Evolutionary conservation across 2,797 vertebrate genomes (phyloP).

Genomic region (Argya squamiceps): DNA sequence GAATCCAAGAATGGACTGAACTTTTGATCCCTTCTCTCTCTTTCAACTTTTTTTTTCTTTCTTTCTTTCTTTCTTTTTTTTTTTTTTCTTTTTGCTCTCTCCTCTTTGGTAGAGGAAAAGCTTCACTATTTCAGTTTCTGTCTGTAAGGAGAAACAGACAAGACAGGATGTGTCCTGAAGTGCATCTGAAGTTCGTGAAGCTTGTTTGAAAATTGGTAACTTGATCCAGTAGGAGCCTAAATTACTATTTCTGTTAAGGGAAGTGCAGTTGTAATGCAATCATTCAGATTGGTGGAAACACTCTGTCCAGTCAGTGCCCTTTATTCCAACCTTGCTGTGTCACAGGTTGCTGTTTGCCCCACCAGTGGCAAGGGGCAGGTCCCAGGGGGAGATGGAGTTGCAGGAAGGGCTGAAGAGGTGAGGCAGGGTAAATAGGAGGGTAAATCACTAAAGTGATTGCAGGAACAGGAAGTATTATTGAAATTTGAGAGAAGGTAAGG

Average conservation of each 20-base stretch:
- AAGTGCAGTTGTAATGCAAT: neutral
- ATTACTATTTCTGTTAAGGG: neutral
- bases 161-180: neutral
- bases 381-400: neutral
- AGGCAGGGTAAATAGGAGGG: neutral
- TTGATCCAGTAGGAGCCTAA: neutral
- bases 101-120: neutral
- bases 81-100: neutral
- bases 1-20: neutral
- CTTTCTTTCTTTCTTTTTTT: neutral
- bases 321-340: neutral
- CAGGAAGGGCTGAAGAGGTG: neutral
- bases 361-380: neutral
- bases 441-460: neutral
- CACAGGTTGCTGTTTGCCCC: neutral
- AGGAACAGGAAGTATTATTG: neutral
- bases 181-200: neutral
- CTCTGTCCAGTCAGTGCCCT: neutral
- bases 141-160: neutral
- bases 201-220: neutral
- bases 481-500: neutral
- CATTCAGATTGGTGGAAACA: neutral
- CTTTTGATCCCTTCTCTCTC: neutral
- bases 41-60: neutral
- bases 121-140: neutral